phyloP scores from a whole-genome alignment of 2,113 vertebrate species.

The Callaeas wilsoni region DNA sequence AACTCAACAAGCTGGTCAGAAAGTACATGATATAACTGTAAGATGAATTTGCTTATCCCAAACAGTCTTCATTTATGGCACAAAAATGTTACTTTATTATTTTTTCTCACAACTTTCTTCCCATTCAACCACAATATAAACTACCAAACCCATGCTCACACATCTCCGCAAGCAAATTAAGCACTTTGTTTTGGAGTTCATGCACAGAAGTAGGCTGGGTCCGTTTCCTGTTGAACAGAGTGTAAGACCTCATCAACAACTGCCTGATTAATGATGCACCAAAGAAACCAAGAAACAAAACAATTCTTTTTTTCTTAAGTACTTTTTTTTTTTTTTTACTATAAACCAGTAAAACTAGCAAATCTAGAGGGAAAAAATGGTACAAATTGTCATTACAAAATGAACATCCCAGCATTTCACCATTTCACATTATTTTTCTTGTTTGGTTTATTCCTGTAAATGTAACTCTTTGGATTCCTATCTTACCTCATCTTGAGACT shows the following conservation, averaged over 20 bases:
- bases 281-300: conserved; percentile 21
- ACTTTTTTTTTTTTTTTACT: background rate
- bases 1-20: background rate
- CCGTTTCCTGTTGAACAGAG: conserved; percentile 14
- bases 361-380: background rate
- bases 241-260: conserved; percentile 33
- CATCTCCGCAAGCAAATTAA: background rate
- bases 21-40: background rate
- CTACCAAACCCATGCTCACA: background rate
- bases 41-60: background rate
- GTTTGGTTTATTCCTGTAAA: background rate
- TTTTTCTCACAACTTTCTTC: background rate
- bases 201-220: background rate
- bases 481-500: conserved; percentile 96
- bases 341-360: background rate
- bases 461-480: background rate
- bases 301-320: background rate
- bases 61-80: background rate
- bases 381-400: background rate
- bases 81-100: background rate
- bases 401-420: background rate
- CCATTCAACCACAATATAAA: background rate
- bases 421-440: background rate
- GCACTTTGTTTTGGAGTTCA: conserved; percentile 5
- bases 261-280: conserved; percentile 22